A percentile compares a stretch with the other conserved stretches of the same genome.
Conservation (phyloP, 2,888 invertebrate species). For the Aradus depressus region DNA sequence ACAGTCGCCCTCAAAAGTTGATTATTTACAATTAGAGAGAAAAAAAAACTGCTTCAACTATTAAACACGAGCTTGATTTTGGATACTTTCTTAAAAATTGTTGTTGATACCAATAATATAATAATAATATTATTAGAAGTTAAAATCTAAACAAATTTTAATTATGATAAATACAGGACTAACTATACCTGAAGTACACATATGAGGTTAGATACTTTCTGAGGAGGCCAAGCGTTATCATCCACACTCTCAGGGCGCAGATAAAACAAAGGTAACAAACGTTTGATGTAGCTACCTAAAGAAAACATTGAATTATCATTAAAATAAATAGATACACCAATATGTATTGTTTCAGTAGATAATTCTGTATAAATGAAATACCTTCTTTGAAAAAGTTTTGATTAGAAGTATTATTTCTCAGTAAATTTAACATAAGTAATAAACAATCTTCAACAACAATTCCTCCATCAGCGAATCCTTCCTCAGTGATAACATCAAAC, state of each 20-base stretch:
- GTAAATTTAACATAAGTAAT: conserved; percentile 77
- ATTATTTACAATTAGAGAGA: no score
- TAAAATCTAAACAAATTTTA: no score
- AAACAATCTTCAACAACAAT: conserved; percentile 98
- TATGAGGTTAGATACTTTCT: conserved; percentile 89
- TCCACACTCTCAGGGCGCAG: conserved; percentile 60
- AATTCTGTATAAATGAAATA: conserved; percentile 30
- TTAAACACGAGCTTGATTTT: no score
- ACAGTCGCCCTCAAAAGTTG: no score
- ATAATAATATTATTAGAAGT: no score
- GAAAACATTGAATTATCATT: conserved; percentile 9
- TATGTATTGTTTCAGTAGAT: neutral
- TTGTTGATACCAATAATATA: no score
- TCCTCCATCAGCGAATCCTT: conserved; percentile 88
- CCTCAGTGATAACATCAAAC: conserved; percentile 82
- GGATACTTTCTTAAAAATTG: no score
- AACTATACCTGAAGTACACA: conserved; percentile 82
- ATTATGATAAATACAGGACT: no score
- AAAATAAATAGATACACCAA: neutral
- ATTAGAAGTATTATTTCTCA: conserved; percentile 92
- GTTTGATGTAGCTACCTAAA: conserved; percentile 77
- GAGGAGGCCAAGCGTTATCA: conserved; percentile 71
- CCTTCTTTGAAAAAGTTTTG: conserved; percentile 97
- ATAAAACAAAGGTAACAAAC: conserved; percentile 76
- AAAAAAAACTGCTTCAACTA: no score